Conservation (phyloP, 2,888 invertebrate genomes). For the Cabera pusaria region DNA sequence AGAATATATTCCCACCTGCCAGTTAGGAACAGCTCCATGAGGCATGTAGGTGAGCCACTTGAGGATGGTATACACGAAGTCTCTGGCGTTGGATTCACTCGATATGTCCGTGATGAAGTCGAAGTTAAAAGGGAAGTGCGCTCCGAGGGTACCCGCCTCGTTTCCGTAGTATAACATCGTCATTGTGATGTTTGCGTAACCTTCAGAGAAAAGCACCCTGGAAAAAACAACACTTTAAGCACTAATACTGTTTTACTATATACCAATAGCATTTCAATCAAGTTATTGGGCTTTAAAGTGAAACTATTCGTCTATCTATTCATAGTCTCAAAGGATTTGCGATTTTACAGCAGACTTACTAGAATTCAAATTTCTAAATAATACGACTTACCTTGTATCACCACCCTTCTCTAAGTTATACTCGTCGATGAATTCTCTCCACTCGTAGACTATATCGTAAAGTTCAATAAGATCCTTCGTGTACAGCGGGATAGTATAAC, state of each 20-base stretch:
- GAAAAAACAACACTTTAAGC: too few relatives aligned
- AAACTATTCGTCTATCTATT: too few relatives aligned
- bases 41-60: constrained; percentile 85
- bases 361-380: too few relatives aligned
- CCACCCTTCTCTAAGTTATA: constrained; percentile 63
- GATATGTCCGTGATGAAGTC: constrained; percentile 80
- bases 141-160: constrained; percentile 62
- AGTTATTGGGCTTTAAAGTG: too few relatives aligned
- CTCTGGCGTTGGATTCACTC: constrained; percentile 65
- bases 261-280: too few relatives aligned
- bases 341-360: too few relatives aligned
- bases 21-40: constrained; percentile 82
- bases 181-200: constrained; percentile 78
- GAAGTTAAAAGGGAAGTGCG: constrained; percentile 87
- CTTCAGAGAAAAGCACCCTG: constrained; percentile 85
- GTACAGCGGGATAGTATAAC: constrained; percentile 83
- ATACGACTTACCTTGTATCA: constrained; percentile 71
- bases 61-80: constrained; percentile 75
- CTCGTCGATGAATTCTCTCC: constrained; percentile 81
- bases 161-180: constrained; percentile 85
- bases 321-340: too few relatives aligned
- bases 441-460: constrained; percentile 81
- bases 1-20: constrained; percentile 84
- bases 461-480: constrained; percentile 84
- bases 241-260: too few relatives aligned